Conservation (phyloP, 2,797 vertebrate species). For the Parotocinclus haroldoi region DNA sequence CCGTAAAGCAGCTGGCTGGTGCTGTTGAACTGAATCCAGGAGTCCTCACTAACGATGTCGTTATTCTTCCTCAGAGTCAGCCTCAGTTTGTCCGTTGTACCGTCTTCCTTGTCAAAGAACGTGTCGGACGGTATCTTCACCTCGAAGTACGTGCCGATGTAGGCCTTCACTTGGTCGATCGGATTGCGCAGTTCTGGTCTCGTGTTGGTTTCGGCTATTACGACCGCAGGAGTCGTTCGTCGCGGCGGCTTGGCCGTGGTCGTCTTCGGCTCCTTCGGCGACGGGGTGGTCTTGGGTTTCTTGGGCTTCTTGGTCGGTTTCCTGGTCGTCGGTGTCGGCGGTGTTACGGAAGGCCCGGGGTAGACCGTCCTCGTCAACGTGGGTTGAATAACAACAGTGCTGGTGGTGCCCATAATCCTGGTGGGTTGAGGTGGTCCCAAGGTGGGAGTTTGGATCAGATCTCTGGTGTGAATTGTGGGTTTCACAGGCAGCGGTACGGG, state of each 20-base stretch:
- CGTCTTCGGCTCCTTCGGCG: slow-evolving; percentile 79
- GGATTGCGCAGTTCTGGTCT: slow-evolving; percentile 86
- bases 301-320: slow-evolving; percentile 79
- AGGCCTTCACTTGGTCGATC: slow-evolving; percentile 89
- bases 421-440: slow-evolving; percentile 88
- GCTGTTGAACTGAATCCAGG: slow-evolving; percentile 97
- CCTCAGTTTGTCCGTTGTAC: slow-evolving; percentile 92
- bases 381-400: slow-evolving; percentile 79
- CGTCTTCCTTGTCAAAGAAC: slow-evolving; percentile 92
- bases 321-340: slow-evolving; percentile 81
- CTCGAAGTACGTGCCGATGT: slow-evolving; percentile 96
- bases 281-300: slow-evolving; percentile 68
- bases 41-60: slow-evolving; percentile 83
- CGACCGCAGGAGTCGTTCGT: slow-evolving; percentile 77
- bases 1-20: slow-evolving; percentile 97
- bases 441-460: slow-evolving; percentile 90
- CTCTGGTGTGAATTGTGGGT: slow-evolving; percentile 87
- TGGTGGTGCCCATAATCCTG: slow-evolving; percentile 80
- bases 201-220: slow-evolving; percentile 74
- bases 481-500: slow-evolving; percentile 88
- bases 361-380: slow-evolving; percentile 83
- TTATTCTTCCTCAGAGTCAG: slow-evolving; percentile 86
- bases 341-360: slow-evolving; percentile 83
- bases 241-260: slow-evolving; percentile 75
- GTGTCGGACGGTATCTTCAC: slow-evolving; percentile 95